Percentiles rank a stretch among this genome's conserved stretches.
phyloP scores from a whole-genome alignment of 2,888 invertebrate species.

The Esperia sulphurella region DNA sequence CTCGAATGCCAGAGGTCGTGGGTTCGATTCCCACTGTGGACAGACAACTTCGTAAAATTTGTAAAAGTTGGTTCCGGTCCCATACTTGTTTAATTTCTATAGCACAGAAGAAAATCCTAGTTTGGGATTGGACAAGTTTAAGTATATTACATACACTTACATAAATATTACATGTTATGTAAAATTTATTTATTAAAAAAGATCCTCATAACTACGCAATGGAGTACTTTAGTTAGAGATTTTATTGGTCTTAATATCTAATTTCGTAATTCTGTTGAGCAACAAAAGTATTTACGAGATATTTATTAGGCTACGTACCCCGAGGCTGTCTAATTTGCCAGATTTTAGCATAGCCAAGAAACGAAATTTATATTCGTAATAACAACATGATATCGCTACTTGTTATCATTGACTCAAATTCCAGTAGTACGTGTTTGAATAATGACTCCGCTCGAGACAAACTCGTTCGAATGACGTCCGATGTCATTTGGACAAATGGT shows the following conservation, averaged over 20 bases:
- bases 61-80: too few relatives aligned
- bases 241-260: neutral
- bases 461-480: conserved; percentile 57
- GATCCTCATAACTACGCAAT: too few relatives aligned
- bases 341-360: neutral
- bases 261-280: neutral
- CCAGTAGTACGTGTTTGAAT: conserved; percentile 48
- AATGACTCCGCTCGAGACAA: conserved; percentile 52
- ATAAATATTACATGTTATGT: too few relatives aligned
- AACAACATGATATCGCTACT: neutral
- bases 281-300: neutral
- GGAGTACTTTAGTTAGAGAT: too few relatives aligned
- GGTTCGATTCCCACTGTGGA: too few relatives aligned
- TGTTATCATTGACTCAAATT: conserved; percentile 28
- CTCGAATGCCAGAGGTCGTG: too few relatives aligned
- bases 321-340: neutral
- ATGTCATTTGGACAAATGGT: conserved; percentile 67
- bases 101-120: too few relatives aligned
- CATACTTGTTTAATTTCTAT: too few relatives aligned
- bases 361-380: neutral
- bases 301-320: neutral
- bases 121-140: too few relatives aligned
- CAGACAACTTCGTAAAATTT: too few relatives aligned
- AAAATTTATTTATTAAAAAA: too few relatives aligned
- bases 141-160: too few relatives aligned